phyloP scores from a whole-genome alignment of 92 coral and sea anemone genomes.

The Epizoanthus rinbou region DNA sequence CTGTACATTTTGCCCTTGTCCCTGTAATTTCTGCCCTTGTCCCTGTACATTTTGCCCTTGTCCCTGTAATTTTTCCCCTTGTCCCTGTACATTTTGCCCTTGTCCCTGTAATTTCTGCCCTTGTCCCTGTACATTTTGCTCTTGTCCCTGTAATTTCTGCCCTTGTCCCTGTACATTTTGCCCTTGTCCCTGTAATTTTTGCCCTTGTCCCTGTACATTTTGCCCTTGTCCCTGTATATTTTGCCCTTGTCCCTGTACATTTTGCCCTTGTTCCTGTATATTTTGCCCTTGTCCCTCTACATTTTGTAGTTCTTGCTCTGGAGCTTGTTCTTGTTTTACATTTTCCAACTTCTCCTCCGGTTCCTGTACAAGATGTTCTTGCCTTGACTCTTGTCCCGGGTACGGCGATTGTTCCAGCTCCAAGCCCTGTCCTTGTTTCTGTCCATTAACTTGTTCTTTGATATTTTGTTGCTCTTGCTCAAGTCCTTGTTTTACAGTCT shows the following conservation, averaged over 20 bases:
- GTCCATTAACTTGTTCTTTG: background rate
- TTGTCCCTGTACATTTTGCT: background rate
- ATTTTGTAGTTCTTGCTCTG: background rate
- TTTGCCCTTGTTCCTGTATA: background rate
- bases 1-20: background rate
- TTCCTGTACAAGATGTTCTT: background rate
- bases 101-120: background rate
- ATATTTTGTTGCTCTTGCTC: background rate
- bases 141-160: background rate
- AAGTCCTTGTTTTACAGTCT: background rate
- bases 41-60: background rate
- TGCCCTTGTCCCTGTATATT: background rate
- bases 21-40: background rate
- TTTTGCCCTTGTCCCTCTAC: background rate
- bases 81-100: background rate
- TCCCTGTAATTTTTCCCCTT: background rate
- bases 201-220: background rate
- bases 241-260: background rate
- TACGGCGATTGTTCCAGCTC: background rate
- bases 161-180: constrained; percentile 1
- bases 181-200: background rate
- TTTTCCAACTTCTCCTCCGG: background rate
- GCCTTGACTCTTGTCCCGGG: background rate
- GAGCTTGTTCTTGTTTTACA: background rate
- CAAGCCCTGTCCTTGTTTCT: background rate